These are phyloP conservation scores for Drosophila eugracilis DNA, from an alignment of 1,140 invertebrate genomes.

Conservation along the genomic window DNA sequence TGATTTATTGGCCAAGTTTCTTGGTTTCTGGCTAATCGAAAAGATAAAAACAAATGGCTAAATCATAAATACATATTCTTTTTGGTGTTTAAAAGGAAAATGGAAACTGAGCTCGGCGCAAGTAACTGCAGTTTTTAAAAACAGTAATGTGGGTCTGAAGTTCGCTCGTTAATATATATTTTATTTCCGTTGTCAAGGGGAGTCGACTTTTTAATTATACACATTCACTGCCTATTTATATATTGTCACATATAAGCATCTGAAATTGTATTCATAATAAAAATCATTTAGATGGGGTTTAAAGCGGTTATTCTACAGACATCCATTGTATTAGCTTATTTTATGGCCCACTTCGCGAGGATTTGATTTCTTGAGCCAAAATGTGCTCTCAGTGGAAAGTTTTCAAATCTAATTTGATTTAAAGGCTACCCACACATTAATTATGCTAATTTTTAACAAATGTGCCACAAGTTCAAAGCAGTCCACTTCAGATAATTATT, in stretches of 20 bases:
- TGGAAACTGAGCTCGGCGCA: neutral
- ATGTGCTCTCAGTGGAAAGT: neutral
- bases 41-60: neutral
- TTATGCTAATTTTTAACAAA: neutral
- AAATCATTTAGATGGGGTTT: neutral
- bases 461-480: no score
- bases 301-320: slow-evolving; percentile 1
- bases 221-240: slow-evolving; percentile 15
- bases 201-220: slow-evolving; percentile 4
- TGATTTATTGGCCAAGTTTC: slow-evolving; percentile 57
- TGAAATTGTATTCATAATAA: neutral
- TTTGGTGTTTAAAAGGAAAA: slow-evolving; percentile 3
- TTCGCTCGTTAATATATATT: no score
- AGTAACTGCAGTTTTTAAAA: slow-evolving; percentile 15
- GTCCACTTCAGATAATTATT: no score
- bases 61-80: no score
- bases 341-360: slow-evolving; percentile 7
- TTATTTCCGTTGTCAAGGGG: neutral
- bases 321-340: slow-evolving; percentile 3
- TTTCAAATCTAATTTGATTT: neutral
- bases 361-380: slow-evolving; percentile 3
- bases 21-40: neutral
- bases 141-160: no score
- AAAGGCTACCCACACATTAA: neutral
- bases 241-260: neutral